phyloP scores from a whole-genome alignment of 2,888 invertebrate genomes.

The Sinopyrophorus schimmeli region DNA sequence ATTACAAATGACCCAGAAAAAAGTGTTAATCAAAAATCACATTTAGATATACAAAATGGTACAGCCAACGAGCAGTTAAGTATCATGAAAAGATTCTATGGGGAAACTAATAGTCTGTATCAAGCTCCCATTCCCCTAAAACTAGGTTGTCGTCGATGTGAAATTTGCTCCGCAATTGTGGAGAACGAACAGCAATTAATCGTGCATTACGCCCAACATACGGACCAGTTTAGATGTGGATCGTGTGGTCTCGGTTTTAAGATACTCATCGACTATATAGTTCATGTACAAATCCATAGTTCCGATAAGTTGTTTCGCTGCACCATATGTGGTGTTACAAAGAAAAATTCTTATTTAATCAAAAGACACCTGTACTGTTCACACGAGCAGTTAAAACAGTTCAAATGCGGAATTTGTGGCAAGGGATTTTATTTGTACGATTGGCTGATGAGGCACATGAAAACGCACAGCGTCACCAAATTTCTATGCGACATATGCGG shows the following conservation, averaged over 20 bases:
- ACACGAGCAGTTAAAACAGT: background rate
- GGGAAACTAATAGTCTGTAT: too few species aligned
- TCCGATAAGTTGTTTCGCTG: conserved; percentile 40
- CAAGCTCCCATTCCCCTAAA: background rate
- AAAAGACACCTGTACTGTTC: background rate
- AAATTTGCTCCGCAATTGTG: background rate
- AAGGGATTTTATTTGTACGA: conserved; percentile 32
- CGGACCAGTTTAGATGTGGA: conserved; percentile 15
- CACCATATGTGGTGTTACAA: conserved; percentile 26
- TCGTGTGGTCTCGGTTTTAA: conserved; percentile 29
- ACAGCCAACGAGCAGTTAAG: too few species aligned
- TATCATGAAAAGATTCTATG: too few species aligned
- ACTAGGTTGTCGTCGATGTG: background rate
- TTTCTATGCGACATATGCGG: conserved; percentile 40
- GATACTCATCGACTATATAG: conserved; percentile 24
- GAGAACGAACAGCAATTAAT: background rate
- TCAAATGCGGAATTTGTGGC: conserved; percentile 21
- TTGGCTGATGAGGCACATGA: conserved; percentile 49
- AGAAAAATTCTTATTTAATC: background rate
- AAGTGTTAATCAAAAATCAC: too few species aligned
- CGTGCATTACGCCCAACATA: background rate
- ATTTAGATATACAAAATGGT: too few species aligned
- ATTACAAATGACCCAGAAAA: too few species aligned
- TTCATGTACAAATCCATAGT: conserved; percentile 23
- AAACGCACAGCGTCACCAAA: conserved; percentile 13